Conservation (phyloP, 2,888 invertebrate genomes). For the Rhaphigaster nebulosa region DNA sequence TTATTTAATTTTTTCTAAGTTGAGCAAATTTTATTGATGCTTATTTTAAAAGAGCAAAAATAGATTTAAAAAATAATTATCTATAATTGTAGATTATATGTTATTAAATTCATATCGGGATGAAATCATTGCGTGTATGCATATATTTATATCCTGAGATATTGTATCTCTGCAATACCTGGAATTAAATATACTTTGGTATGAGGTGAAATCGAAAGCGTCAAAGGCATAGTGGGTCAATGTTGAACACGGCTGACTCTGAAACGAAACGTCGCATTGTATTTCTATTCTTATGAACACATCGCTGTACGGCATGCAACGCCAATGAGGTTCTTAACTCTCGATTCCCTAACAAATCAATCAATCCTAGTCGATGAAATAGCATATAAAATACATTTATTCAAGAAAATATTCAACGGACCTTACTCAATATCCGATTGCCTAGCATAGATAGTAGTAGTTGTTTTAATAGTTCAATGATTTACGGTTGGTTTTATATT, state of each 20-base stretch:
- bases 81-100: too few species aligned
- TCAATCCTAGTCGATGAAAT: neutral
- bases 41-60: too few species aligned
- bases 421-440: neutral
- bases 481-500: too few species aligned
- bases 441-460: too few species aligned
- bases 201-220: conserved; percentile 5
- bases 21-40: too few species aligned
- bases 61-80: too few species aligned
- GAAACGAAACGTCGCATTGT: neutral
- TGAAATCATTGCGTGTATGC: too few species aligned
- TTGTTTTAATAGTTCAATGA: too few species aligned
- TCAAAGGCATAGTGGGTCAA: neutral
- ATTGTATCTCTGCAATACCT: too few species aligned
- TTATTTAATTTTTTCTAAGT: too few species aligned
- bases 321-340: neutral
- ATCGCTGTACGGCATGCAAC: neutral
- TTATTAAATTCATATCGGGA: too few species aligned
- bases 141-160: too few species aligned
- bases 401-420: neutral
- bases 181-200: neutral
- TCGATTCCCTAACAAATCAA: neutral
- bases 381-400: neutral
- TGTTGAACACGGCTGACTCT: neutral
- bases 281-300: neutral